Base-by-base conservation (phyloP, 1,140 invertebrate species). In the Dysdera silvatica region DNA sequence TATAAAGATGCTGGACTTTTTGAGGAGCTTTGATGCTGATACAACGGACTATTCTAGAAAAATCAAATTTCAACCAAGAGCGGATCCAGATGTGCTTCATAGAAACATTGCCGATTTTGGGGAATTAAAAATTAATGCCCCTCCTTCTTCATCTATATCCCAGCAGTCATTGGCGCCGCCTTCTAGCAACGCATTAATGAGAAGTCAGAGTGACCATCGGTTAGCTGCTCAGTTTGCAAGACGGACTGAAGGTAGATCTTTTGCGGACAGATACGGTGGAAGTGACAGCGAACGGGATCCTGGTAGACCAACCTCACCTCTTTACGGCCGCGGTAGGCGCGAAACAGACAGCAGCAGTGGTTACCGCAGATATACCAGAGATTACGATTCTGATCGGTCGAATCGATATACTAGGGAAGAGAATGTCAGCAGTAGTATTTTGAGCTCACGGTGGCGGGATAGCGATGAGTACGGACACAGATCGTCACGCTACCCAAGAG, bases 21-120 rank as follows among this genome's bases (percentile, higher is more conserved):
- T 95, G 66, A 81, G 91, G 67, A 93, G 92, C 77, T 94, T 93
- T 71, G 91, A 94, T 73, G 89, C 91, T 71, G 92, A 95, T 76
- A 86, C 87, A 32, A 35, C 58, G 31, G 91, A 95, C 77, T 95
- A 92, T 72, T 86, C 82, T 64, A 81, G 90, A 54, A 83, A 88
- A 66, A 85, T 94, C 26, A 80, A 89, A 61, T 90, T 95, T 75
- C 80, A 88, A 23, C 85, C 91, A 80, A 84, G 87, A 1, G 87
- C 91, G 69, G 91, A 95, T 77, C 87, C 90, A 6, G 94, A 95
- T 74, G 87, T 89, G 74, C 76, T 94, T 67, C 87, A 91, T 2
- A 80, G 88, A 67, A 88, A 89, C 71, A 82, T 93, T 43, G 86
- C 54, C 84, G 86, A 86, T 28, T 91, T 90, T 67, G 91, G 91